These are phyloP conservation scores for Lathamus discolor DNA, from an alignment of 2,113 vertebrate genomes.

Conservation along the genomic window DNA sequence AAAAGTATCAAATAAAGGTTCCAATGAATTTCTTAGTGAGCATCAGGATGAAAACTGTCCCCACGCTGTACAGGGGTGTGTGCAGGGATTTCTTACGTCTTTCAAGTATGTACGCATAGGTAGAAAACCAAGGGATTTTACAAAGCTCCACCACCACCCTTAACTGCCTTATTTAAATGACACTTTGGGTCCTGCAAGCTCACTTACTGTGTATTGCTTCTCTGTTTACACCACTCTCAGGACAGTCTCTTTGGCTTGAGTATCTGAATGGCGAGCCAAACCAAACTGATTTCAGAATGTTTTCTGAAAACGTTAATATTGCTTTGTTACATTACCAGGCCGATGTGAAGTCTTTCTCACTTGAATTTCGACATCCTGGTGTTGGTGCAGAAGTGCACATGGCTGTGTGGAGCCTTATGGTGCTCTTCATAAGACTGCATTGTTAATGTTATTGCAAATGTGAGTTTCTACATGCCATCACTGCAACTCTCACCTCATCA, in stretches of 20 bases:
- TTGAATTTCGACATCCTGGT: not conserved
- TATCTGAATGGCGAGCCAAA: not conserved
- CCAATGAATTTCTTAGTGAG: not conserved
- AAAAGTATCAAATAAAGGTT: not conserved
- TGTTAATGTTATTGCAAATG: not conserved
- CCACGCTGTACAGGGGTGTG: too few relatives aligned
- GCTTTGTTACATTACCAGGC: conserved; percentile 32
- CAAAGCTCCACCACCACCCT: not conserved
- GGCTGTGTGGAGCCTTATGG: not conserved
- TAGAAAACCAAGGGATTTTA: not conserved
- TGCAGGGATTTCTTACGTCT: not conserved
- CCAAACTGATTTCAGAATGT: conserved; percentile 40
- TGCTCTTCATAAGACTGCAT: not conserved
- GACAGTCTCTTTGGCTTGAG: conserved; percentile 44
- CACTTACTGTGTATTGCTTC: not conserved
- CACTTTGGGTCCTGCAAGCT: not conserved
- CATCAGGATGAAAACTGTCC: not conserved
- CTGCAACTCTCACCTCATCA: conserved; percentile 33
- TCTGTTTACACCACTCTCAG: conserved; percentile 20
- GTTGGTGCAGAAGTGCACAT: not conserved
- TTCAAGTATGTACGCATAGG: not conserved
- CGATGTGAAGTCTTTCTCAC: conserved; percentile 20
- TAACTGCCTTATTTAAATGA: not conserved
- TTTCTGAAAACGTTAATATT: conserved; percentile 47
- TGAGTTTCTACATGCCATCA: not conserved